A percentile compares a stretch with the other conserved stretches of the same genome.
Evolutionary conservation across 2,888 invertebrate species (phyloP).

Genomic region (Fabriciana adippe): DNA sequence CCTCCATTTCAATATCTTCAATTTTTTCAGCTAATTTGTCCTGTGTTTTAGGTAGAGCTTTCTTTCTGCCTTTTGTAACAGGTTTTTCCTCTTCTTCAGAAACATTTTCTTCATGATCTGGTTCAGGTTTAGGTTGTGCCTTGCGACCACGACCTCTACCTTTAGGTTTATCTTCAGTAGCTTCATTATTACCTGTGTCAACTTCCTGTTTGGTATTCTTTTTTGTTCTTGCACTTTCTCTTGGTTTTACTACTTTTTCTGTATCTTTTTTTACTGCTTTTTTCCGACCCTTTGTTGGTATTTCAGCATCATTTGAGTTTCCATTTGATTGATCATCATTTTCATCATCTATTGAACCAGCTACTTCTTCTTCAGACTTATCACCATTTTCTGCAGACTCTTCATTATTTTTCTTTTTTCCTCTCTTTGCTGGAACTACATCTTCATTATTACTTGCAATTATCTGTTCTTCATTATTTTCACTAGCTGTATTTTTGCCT

Average conservation of each 20-base stretch:
- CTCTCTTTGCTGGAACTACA: constrained; percentile 61
- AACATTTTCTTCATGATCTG: constrained; percentile 49
- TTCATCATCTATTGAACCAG: constrained; percentile 49
- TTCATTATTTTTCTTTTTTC: constrained; percentile 63
- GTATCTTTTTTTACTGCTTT: constrained; percentile 65
- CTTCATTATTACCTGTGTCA: constrained; percentile 46
- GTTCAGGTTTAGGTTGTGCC: constrained; percentile 53
- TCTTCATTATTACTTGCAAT: constrained; percentile 55
- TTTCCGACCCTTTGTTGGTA: constrained; percentile 59
- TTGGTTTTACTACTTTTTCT: constrained; percentile 49
- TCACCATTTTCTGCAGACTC: constrained; percentile 54
- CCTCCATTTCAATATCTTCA: constrained; percentile 44
- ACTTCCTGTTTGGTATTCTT: constrained; percentile 56
- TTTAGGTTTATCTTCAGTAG: constrained; percentile 59
- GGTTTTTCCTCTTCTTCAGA: constrained; percentile 57
- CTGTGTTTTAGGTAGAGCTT: constrained; percentile 40
- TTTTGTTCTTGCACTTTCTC: constrained; percentile 55
- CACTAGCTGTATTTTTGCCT: constrained; percentile 58
- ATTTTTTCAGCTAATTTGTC: constrained; percentile 40
- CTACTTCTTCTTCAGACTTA: constrained; percentile 56
- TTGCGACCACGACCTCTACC: constrained; percentile 64
- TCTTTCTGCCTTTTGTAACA: constrained; percentile 48
- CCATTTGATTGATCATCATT: constrained; percentile 61
- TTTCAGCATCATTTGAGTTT: constrained; percentile 47
- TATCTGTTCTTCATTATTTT: constrained; percentile 43